phyloP scores from a whole-genome alignment of 2,888 invertebrate species.

The Eubasilissa splendida region DNA sequence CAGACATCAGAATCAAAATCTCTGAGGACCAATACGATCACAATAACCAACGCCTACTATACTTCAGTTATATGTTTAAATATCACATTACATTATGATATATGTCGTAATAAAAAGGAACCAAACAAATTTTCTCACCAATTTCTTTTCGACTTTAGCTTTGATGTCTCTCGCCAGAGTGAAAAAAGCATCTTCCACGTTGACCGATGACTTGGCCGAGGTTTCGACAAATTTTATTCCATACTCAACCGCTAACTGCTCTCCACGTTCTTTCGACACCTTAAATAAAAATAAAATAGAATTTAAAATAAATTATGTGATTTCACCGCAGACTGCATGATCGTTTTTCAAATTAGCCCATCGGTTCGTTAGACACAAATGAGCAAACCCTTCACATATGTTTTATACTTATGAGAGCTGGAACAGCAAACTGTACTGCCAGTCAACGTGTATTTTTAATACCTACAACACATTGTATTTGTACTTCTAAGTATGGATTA shows the following conservation, averaged over 20 bases:
- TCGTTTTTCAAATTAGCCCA: no score
- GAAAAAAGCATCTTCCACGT: conserved; percentile 98
- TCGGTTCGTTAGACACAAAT: no score
- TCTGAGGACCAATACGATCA: no score
- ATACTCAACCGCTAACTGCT: conserved; percentile 97
- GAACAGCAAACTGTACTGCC: no score
- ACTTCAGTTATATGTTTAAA: background rate
- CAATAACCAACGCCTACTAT: background rate
- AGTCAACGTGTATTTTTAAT: no score
- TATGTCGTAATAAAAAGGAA: background rate
- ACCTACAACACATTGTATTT: no score
- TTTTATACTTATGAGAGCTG: no score
- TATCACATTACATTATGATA: background rate
- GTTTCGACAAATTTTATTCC: conserved; percentile 99
- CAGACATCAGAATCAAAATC: no score
- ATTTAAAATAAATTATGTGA: no score
- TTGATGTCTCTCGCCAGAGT: conserved; percentile 98
- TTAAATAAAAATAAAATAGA: conserved; percentile 61
- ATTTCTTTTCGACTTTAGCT: conserved; percentile 97
- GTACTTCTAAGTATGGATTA: no score
- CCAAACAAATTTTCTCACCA: conserved; percentile 77
- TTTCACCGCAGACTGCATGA: no score
- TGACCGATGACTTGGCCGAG: conserved; percentile 97
- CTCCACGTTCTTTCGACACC: conserved; percentile 96
- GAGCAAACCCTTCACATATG: no score